Evolutionary conservation across 2,888 invertebrate species (phyloP).

Genomic region (Crepidodera aurea): DNA sequence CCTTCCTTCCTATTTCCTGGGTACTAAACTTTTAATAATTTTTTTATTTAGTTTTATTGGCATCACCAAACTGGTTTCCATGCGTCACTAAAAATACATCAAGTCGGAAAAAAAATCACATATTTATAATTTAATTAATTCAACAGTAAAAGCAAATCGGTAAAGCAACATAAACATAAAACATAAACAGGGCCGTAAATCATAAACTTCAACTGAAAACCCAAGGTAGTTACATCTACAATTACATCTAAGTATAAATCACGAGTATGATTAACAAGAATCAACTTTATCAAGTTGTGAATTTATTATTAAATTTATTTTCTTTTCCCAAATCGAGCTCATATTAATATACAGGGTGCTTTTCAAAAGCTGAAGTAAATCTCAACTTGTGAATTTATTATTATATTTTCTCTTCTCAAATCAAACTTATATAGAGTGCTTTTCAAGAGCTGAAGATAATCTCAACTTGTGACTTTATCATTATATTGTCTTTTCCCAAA

Average conservation of each 20-base stretch:
- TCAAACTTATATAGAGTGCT: no score
- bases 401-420: no score
- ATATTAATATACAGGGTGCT: background rate
- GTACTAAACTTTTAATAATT: no score
- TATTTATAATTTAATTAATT: background rate
- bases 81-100: no score
- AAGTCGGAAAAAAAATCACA: no score
- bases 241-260: constrained; percentile 44
- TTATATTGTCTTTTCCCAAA: no score
- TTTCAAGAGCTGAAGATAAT: no score
- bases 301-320: constrained; percentile 44
- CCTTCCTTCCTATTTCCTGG: no score
- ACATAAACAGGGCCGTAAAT: constrained; percentile 31
- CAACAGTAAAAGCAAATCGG: background rate
- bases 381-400: no score
- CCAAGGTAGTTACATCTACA: constrained; percentile 36
- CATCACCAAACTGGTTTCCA: no score
- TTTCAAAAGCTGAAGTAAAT: background rate
- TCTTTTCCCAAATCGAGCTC: constrained; percentile 36
- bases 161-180: background rate
- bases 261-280: constrained; percentile 45
- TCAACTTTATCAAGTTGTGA: constrained; percentile 37
- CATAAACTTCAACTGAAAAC: constrained; percentile 24
- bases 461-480: no score
- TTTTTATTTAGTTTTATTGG: no score